These are phyloP conservation scores for Pelusios castaneus DNA, from an alignment of 2,113 vertebrate genomes.

Conservation along the genomic window DNA sequence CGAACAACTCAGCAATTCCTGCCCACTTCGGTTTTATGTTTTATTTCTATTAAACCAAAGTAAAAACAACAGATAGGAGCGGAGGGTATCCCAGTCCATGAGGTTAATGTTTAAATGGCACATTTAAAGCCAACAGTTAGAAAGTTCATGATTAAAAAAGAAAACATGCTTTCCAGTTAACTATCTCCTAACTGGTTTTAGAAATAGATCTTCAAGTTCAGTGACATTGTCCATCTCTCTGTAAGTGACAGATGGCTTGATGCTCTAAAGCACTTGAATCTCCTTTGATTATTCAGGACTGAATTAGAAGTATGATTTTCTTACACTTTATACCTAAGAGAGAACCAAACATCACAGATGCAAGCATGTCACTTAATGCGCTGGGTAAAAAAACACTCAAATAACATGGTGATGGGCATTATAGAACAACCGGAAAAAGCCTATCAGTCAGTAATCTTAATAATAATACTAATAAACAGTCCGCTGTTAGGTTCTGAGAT, in stretches of 20 bases:
- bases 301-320: background rate
- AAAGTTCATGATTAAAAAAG: background rate
- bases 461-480: background rate
- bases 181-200: background rate
- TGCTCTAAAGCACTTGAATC: background rate
- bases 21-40: background rate
- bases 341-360: background rate
- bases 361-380: background rate
- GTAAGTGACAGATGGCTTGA: accelerated
- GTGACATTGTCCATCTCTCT: background rate
- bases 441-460: background rate
- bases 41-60: background rate
- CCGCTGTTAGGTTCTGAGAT: background rate
- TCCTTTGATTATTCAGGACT: background rate
- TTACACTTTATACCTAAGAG: background rate
- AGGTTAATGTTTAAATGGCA: background rate
- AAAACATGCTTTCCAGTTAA: background rate
- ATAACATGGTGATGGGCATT: background rate
- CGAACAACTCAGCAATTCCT: background rate
- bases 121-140: background rate
- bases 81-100: background rate
- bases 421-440: background rate
- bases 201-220: background rate
- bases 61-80: background rate
- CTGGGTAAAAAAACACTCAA: accelerated